Evolutionary conservation across 2,888 invertebrate genomes (phyloP).

Genomic region (Xanthia icteritia): DNA sequence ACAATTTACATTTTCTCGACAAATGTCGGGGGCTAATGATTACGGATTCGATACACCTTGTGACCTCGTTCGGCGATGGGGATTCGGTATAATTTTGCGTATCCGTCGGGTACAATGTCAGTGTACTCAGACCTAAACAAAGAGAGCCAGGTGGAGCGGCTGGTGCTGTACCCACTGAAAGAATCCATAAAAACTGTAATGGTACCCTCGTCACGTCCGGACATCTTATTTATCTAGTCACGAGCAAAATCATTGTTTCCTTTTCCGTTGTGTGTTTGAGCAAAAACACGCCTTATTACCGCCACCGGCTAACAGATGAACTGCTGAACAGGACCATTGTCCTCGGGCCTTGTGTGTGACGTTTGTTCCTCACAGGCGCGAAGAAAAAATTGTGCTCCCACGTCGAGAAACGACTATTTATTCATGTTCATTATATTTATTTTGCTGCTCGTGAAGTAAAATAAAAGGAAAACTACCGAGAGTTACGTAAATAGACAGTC

Average conservation of each 20-base stretch:
- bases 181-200: slow-evolving; percentile 88
- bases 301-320: slow-evolving; percentile 84
- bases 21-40: slow-evolving; percentile 28
- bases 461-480: slow-evolving; percentile 37
- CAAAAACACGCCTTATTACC: slow-evolving; percentile 87
- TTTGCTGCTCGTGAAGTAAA: slow-evolving; percentile 61
- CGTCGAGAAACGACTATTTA: slow-evolving; percentile 73
- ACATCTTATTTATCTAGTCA: slow-evolving; percentile 90
- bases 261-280: slow-evolving; percentile 81
- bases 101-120: slow-evolving; percentile 75
- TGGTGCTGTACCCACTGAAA: slow-evolving; percentile 79
- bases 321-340: slow-evolving; percentile 83
- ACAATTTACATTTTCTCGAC: slow-evolving; percentile 55
- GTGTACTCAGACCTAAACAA: slow-evolving; percentile 84
- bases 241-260: slow-evolving; percentile 88
- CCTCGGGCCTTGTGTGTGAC: slow-evolving; percentile 82
- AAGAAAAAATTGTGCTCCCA: slow-evolving; percentile 71
- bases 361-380: slow-evolving; percentile 76
- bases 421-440: slow-evolving; percentile 73
- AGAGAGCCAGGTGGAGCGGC: slow-evolving; percentile 81
- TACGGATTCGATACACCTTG: slow-evolving; percentile 24
- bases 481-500: slow-evolving; percentile 12
- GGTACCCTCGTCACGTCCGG: slow-evolving; percentile 88
- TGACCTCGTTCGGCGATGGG: slow-evolving; percentile 59
- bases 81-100: slow-evolving; percentile 67